These are phyloP conservation scores for Cheilinus undulatus DNA, from an alignment of 2,113 vertebrate genomes.

Conservation along the genomic window DNA sequence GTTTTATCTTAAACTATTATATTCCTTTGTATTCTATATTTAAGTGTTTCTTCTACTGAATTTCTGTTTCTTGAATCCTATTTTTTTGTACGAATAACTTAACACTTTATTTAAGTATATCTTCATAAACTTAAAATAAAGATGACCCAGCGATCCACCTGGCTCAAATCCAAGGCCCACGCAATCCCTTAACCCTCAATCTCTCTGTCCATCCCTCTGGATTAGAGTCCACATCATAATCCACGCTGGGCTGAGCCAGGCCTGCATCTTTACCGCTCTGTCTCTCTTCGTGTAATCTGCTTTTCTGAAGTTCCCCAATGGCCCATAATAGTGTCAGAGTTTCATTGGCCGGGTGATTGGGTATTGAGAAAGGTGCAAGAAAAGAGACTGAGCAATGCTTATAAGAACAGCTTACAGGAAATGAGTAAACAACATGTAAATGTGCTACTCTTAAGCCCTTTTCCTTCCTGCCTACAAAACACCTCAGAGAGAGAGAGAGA, in stretches of 20 bases:
- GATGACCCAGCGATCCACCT: slow-evolving; percentile 34
- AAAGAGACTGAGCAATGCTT: not conserved
- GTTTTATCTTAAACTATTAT: too few species aligned
- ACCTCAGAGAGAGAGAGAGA: not conserved
- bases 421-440: not conserved
- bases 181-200: slow-evolving; percentile 66
- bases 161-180: slow-evolving; percentile 53
- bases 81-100: not conserved
- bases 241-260: slow-evolving; percentile 56
- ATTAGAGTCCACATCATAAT: slow-evolving; percentile 78
- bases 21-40: too few species aligned
- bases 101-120: not conserved
- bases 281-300: slow-evolving; percentile 71
- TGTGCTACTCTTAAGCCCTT: not conserved
- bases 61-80: not conserved
- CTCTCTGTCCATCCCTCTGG: slow-evolving; percentile 61
- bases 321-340: slow-evolving; percentile 41
- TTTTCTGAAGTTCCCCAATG: slow-evolving; percentile 64
- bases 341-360: not conserved
- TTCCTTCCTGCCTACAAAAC: slow-evolving; percentile 11
- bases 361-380: slow-evolving; percentile 9
- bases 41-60: not conserved
- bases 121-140: not conserved
- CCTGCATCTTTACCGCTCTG: slow-evolving; percentile 46
- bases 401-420: not conserved